Percentiles rank a stretch among this genome's conserved stretches.
Evolutionary conservation across 1,140 invertebrate genomes (phyloP).

Genomic region (Drosophila orena): DNA sequence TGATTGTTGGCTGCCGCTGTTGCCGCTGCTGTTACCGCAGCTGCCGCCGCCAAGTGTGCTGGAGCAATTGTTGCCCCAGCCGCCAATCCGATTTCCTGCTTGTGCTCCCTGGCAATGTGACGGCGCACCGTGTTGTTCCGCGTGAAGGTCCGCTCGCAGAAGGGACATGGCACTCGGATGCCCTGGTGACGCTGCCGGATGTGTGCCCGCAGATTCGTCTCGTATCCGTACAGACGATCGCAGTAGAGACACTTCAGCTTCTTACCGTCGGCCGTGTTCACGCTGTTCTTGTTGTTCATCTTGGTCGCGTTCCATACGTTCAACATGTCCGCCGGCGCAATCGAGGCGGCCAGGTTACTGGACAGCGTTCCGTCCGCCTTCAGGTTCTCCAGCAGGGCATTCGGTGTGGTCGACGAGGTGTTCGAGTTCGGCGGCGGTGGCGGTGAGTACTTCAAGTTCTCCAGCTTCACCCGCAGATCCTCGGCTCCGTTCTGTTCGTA

Average conservation of each 20-base stretch:
- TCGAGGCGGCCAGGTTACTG: conserved; percentile 76
- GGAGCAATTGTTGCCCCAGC: conserved; percentile 85
- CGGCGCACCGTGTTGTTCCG: conserved; percentile 95
- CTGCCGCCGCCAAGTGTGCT: conserved; percentile 82
- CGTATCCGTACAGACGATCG: conserved; percentile 96
- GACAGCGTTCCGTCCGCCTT: conserved; percentile 85
- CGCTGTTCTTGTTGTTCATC: conserved; percentile 84
- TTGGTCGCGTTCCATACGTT: conserved; percentile 85
- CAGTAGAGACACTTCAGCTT: conserved; percentile 96
- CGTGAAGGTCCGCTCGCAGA: conserved; percentile 95
- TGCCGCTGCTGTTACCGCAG: conserved; percentile 80
- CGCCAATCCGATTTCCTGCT: conserved; percentile 89
- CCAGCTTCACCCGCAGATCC: conserved; percentile 87
- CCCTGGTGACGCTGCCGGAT: conserved; percentile 95
- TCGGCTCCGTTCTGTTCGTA: conserved; percentile 76
- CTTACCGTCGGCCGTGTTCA: conserved; percentile 86
- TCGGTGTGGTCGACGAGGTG: conserved; percentile 86
- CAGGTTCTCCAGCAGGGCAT: conserved; percentile 85
- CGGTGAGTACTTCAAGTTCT: conserved; percentile 86
- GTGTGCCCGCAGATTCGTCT: conserved; percentile 95
- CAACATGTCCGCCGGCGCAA: conserved; percentile 84
- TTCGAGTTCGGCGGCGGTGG: conserved; percentile 84
- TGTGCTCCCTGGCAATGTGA: conserved; percentile 94
- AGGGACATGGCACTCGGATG: conserved; percentile 94
- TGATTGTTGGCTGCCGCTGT: conserved; percentile 85